phyloP scores from a whole-genome alignment of 2,797 vertebrate species.

The Botia almorhae region DNA sequence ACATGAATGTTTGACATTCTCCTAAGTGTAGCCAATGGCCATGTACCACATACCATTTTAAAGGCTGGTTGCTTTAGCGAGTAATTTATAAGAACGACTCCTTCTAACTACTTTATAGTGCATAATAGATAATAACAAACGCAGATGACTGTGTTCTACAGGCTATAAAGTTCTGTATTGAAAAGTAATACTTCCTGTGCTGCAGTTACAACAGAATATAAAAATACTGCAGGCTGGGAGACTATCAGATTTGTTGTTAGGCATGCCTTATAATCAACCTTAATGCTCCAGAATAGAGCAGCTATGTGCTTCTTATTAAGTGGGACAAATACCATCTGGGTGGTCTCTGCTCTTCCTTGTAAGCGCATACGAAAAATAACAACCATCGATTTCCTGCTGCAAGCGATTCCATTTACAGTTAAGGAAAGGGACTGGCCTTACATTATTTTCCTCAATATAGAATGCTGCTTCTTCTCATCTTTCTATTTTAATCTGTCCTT shows the following conservation, averaged over 20 bases:
- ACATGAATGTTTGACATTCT: conserved; percentile 5
- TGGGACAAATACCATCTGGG: conserved; percentile 64
- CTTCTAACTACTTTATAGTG: conserved; percentile 11
- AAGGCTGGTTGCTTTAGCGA: not conserved
- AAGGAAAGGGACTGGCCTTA: conserved; percentile 29
- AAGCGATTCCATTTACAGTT: conserved; percentile 69
- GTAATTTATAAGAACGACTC: conserved; percentile 20
- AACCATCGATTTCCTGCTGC: conserved; percentile 68
- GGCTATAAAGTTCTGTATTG: conserved; percentile 20
- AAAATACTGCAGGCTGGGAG: conserved; percentile 27
- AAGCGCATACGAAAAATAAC: conserved; percentile 64
- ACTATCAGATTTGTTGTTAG: conserved; percentile 46
- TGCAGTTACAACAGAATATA: conserved; percentile 12
- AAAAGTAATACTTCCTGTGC: conserved; percentile 22
- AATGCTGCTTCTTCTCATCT: conserved; percentile 34
- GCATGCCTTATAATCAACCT: conserved; percentile 57
- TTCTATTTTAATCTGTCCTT: conserved; percentile 42
- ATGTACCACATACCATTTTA: not conserved
- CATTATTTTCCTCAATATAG: conserved; percentile 55
- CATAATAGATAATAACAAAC: conserved; percentile 51
- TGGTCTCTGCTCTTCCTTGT: conserved; percentile 69
- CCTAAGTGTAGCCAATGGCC: not conserved
- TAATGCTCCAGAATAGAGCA: conserved; percentile 64
- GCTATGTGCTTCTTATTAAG: conserved; percentile 69
- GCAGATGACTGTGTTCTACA: conserved; percentile 54